Evolutionary conservation across 1,140 invertebrate species (phyloP).

Genomic region (Oppia nitens): DNA sequence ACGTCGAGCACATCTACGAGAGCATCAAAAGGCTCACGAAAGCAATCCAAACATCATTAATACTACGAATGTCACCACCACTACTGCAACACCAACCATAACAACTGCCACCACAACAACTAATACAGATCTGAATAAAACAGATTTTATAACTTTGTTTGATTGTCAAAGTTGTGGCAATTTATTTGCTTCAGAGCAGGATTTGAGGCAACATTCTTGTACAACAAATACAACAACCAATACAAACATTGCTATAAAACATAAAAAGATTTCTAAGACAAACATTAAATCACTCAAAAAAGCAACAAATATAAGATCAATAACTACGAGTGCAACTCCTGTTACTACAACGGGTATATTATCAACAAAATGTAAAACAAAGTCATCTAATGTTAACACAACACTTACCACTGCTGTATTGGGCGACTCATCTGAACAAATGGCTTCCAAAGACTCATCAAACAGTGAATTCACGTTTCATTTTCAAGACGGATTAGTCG

Average conservation of each 20-base stretch:
- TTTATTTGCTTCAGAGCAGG: background rate
- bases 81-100: background rate
- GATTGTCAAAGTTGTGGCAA: background rate
- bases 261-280: background rate
- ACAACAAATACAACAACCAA: background rate
- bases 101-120: background rate
- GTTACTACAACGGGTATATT: background rate
- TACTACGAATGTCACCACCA: background rate
- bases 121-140: background rate
- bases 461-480: background rate
- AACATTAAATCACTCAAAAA: background rate
- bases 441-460: background rate
- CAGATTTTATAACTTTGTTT: background rate
- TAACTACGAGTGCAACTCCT: background rate
- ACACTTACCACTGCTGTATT: background rate
- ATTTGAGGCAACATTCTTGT: background rate
- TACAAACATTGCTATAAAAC: background rate
- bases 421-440: background rate
- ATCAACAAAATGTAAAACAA: background rate
- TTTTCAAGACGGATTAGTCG: conserved; percentile 8
- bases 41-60: background rate
- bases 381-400: background rate
- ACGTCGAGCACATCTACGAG: conserved; percentile 16
- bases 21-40: conserved; percentile 12
- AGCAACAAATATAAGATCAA: background rate